phyloP scores from a whole-genome alignment of 1,140 invertebrate species.

The Drosophila elegans region DNA sequence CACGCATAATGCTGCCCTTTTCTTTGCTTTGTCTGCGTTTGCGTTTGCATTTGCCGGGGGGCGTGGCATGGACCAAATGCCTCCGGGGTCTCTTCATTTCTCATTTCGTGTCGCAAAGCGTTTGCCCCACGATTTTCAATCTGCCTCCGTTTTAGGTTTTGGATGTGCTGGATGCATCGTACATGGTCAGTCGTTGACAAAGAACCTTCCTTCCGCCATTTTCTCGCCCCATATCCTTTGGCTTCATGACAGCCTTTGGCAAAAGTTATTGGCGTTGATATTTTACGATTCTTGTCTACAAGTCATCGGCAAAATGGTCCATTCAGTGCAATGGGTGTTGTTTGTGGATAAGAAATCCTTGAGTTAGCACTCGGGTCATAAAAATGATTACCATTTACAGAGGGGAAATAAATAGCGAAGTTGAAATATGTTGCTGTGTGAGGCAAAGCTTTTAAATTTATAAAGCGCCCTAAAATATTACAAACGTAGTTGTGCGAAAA shows the following conservation, averaged over 20 bases:
- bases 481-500: background rate
- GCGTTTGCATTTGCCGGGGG: slow-evolving; percentile 44
- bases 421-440: background rate
- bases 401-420: slow-evolving; percentile 5
- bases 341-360: slow-evolving; percentile 29
- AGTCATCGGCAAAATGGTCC: slow-evolving; percentile 54
- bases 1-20: slow-evolving; percentile 37
- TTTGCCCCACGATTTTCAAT: slow-evolving; percentile 32
- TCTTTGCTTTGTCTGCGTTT: slow-evolving; percentile 57
- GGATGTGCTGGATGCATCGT: slow-evolving; percentile 46
- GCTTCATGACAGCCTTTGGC: slow-evolving; percentile 22
- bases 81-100: slow-evolving; percentile 16
- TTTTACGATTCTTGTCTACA: slow-evolving; percentile 63
- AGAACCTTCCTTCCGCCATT: slow-evolving; percentile 8
- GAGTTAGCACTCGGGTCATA: slow-evolving; percentile 20
- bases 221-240: slow-evolving; percentile 12
- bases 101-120: slow-evolving; percentile 6
- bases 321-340: slow-evolving; percentile 41
- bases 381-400: slow-evolving; percentile 27
- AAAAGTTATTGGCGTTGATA: slow-evolving; percentile 60
- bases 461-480: background rate
- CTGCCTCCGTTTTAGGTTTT: slow-evolving; percentile 16
- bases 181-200: slow-evolving; percentile 62
- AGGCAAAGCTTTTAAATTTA: background rate
- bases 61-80: slow-evolving; percentile 20